Percentiles rank a stretch among this genome's conserved stretches.
These are phyloP conservation scores for Ambastaia sidthimunki DNA, from an alignment of 2,797 vertebrate genomes.

Conservation along the genomic window DNA sequence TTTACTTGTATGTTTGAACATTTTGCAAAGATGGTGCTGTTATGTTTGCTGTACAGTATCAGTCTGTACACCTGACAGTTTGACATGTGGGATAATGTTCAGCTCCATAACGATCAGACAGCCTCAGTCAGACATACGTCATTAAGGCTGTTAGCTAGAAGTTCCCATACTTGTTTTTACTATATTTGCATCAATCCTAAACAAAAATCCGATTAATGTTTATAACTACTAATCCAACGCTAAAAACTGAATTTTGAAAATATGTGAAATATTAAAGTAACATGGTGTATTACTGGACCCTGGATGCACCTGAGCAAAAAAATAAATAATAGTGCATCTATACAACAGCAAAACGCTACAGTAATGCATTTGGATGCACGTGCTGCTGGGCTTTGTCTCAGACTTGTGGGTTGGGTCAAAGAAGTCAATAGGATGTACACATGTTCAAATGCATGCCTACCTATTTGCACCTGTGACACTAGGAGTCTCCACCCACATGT, in stretches of 20 bases:
- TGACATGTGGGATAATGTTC: slow-evolving; percentile 8
- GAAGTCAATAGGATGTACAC: slow-evolving; percentile 50
- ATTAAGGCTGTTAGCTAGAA: slow-evolving; percentile 56
- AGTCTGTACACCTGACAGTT: not conserved
- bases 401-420: slow-evolving; percentile 49
- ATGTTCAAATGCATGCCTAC: slow-evolving; percentile 9
- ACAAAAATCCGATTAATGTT: not conserved
- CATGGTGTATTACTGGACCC: not conserved
- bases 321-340: not conserved
- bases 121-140: slow-evolving; percentile 55
- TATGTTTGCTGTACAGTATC: not conserved
- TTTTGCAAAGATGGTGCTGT: not conserved
- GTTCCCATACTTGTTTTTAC: slow-evolving; percentile 52
- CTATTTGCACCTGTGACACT: slow-evolving; percentile 2
- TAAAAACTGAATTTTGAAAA: not conserved
- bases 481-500: not conserved
- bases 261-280: not conserved
- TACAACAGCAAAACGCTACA: not conserved
- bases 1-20: not conserved
- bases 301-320: not conserved
- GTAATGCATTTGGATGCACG: slow-evolving; percentile 62
- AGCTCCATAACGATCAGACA: slow-evolving; percentile 39
- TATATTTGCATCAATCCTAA: not conserved
- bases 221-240: not conserved
- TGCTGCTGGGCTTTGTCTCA: slow-evolving; percentile 60